Conservation (phyloP, 2,888 invertebrate genomes). For the Trichacis sp. region DNA sequence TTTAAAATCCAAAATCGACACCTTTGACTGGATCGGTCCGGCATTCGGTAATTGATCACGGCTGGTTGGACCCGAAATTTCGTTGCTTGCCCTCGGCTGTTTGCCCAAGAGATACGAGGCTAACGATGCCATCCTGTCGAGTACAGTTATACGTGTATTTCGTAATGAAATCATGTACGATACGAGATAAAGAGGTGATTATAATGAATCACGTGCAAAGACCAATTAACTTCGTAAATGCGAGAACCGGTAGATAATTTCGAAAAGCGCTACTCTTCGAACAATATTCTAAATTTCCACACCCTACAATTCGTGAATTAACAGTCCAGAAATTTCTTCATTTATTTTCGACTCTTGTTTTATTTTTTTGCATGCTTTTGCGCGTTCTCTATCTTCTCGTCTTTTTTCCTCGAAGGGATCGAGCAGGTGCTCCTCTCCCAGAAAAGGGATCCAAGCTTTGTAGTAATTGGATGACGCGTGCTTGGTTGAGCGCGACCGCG, state of each 20-base stretch:
- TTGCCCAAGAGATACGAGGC: slow-evolving; percentile 40
- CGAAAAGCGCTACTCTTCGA: too few species aligned
- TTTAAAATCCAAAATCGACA: too few species aligned
- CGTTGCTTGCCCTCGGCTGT: slow-evolving; percentile 38
- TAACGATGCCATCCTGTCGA: slow-evolving; percentile 35
- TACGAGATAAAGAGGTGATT: slow-evolving; percentile 42
- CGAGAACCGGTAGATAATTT: slow-evolving; percentile 13
- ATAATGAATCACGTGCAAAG: slow-evolving; percentile 42
- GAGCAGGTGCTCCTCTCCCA: slow-evolving; percentile 14
- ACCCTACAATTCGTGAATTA: too few species aligned
- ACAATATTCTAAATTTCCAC: too few species aligned
- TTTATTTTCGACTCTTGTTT: too few species aligned
- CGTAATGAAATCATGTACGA: slow-evolving; percentile 44
- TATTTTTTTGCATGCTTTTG: too few species aligned
- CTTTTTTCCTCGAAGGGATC: too few species aligned
- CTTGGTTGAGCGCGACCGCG: slow-evolving; percentile 14
- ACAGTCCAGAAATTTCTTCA: too few species aligned
- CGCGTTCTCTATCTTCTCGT: too few species aligned
- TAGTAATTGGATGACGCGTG: slow-evolving; percentile 24
- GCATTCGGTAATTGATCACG: slow-evolving; percentile 48
- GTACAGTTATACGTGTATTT: slow-evolving; percentile 38
- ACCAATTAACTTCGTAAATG: slow-evolving; percentile 38
- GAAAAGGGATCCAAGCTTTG: slow-evolving; percentile 18
- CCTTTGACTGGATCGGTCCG: too few species aligned
- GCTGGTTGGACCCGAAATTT: slow-evolving; percentile 41